A percentile compares a stretch with the other conserved stretches of the same genome.
Conservation (phyloP, 2,113 vertebrate genomes). For the Charina bottae region DNA sequence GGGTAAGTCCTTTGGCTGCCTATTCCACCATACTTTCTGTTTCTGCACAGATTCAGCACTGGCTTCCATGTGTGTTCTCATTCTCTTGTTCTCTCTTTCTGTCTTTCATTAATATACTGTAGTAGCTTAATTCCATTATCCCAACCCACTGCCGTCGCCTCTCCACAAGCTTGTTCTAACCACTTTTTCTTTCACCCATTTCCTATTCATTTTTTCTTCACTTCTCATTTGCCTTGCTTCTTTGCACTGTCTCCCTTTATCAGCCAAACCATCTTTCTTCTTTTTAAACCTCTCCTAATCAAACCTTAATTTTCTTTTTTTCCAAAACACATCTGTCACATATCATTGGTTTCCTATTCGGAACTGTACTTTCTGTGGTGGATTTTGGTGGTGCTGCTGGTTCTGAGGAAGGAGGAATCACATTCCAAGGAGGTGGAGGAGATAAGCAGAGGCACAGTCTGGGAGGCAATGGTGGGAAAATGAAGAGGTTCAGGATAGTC, state of each 20-base stretch:
- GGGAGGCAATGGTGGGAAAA: too few species aligned
- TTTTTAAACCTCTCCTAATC: background rate
- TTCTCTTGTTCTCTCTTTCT: background rate
- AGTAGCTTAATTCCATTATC: background rate
- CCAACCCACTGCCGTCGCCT: background rate
- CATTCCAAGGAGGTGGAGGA: too few species aligned
- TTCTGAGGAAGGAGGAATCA: too few species aligned
- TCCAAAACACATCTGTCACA: slow-evolving; percentile 10
- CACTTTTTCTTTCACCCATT: background rate
- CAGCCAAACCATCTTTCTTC: background rate
- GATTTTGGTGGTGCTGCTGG: too few species aligned
- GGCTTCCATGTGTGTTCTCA: background rate
- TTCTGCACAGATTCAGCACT: background rate
- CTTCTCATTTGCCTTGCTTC: background rate
- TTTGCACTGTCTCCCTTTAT: background rate
- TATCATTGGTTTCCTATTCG: background rate
- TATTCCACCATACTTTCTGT: background rate
- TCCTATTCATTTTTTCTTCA: background rate
- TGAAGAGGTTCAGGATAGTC: too few species aligned
- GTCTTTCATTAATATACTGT: background rate
- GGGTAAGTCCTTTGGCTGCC: background rate
- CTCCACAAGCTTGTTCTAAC: background rate
- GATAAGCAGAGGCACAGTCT: too few species aligned
- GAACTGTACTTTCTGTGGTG: background rate
- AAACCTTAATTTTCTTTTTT: background rate